Percentiles rank a stretch among this genome's conserved stretches.
phyloP scores from a whole-genome alignment of 2,888 invertebrate genomes.

The Diploptera punctata region DNA sequence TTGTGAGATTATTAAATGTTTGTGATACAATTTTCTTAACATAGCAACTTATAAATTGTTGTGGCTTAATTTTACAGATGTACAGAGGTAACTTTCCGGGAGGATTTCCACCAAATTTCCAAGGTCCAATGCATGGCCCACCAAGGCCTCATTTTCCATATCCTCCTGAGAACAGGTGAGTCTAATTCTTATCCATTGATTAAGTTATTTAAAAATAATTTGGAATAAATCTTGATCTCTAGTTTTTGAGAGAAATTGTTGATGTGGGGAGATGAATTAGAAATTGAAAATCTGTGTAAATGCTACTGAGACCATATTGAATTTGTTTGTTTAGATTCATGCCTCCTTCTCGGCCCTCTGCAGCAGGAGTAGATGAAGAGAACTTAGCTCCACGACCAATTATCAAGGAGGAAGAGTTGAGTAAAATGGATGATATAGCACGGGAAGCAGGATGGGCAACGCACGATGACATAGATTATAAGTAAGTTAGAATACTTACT shows the following conservation, averaged over 20 bases:
- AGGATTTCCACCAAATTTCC: conserved; percentile 53
- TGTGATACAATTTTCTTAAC: no score
- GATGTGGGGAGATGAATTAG: no score
- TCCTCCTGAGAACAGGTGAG: conserved; percentile 47
- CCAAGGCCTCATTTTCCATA: conserved; percentile 54
- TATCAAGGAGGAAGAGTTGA: conserved; percentile 91
- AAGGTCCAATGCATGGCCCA: conserved; percentile 51
- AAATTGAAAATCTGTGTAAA: neutral
- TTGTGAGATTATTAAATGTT: no score
- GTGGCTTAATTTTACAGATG: conserved; percentile 50
- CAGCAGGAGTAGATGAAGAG: conserved; percentile 51
- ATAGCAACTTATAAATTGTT: neutral
- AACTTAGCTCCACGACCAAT: conserved; percentile 81
- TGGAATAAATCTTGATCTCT: no score
- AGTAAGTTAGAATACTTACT: no score
- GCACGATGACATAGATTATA: conserved; percentile 93
- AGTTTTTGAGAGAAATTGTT: no score
- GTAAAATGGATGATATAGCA: conserved; percentile 89
- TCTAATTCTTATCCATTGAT: no score
- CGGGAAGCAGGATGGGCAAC: conserved; percentile 92
- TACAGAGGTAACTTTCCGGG: conserved; percentile 55
- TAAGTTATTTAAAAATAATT: no score
- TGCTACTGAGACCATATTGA: neutral
- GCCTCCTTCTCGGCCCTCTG: conserved; percentile 30
- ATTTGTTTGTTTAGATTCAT: conserved; percentile 25